These are phyloP conservation scores for Eulemur rufifrons DNA, from an alignment of 2,113 vertebrate species.

Conservation along the genomic window DNA sequence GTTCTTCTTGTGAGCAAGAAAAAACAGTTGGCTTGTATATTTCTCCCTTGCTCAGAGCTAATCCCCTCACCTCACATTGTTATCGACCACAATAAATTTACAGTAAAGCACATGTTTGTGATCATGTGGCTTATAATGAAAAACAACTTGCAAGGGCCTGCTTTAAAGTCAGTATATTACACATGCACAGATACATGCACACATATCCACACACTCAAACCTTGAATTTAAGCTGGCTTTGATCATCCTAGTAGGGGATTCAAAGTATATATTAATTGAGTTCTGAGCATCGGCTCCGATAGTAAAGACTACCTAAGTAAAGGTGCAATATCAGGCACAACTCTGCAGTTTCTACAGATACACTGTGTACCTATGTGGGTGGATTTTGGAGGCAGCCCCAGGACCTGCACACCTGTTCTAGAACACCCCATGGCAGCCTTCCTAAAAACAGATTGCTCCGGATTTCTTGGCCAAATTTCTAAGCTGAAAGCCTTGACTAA, in stretches of 20 bases:
- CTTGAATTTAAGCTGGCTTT: neutral
- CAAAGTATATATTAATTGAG: neutral
- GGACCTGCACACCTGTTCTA: neutral
- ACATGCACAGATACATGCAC: neutral
- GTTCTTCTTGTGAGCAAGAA: neutral
- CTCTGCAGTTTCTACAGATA: neutral
- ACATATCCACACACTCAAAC: neutral
- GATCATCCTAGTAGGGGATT: neutral
- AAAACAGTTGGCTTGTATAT: neutral
- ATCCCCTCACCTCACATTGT: neutral
- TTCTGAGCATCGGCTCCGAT: neutral
- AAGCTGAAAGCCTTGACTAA: neutral
- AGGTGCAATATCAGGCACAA: neutral
- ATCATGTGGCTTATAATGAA: neutral
- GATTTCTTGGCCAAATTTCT: slow-evolving; percentile 29
- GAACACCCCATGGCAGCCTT: neutral
- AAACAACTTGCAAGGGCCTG: neutral
- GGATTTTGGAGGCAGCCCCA: neutral
- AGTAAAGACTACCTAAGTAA: neutral
- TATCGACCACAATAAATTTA: neutral
- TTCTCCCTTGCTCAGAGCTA: neutral
- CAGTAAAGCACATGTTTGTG: neutral
- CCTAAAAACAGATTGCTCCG: neutral
- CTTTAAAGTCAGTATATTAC: neutral
- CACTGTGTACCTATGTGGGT: neutral